A percentile compares a stretch with the other conserved stretches of the same genome.
Conservation (phyloP, 2,888 invertebrate species). For the Leptinotarsa haldemani region DNA sequence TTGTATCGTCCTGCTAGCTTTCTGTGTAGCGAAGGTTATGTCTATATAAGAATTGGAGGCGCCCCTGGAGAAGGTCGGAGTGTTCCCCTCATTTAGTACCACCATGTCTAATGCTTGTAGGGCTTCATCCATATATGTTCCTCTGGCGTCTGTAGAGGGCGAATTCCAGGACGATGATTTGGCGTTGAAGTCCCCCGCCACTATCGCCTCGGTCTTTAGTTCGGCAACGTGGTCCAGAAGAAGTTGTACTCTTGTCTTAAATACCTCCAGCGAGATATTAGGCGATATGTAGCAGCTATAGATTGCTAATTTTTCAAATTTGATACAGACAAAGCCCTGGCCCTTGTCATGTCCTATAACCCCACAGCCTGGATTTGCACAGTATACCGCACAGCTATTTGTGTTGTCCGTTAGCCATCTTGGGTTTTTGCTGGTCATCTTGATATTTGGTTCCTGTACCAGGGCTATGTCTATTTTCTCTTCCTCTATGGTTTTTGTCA, state of each 20-base stretch:
- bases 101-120: background rate
- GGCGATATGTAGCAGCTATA: constrained; percentile 1
- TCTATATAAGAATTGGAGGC: constrained; percentile 11
- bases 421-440: background rate
- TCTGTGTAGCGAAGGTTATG: constrained; percentile 17
- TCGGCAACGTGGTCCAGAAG: background rate
- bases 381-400: background rate
- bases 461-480: constrained; percentile 1
- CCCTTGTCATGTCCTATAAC: background rate
- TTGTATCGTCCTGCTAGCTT: background rate
- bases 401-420: background rate
- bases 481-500: background rate
- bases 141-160: background rate
- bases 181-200: constrained; percentile 14
- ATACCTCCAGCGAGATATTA: background rate
- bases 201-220: background rate
- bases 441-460: constrained; percentile 17
- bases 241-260: background rate
- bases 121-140: background rate
- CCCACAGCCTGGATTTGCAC: background rate
- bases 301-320: background rate
- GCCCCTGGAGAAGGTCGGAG: constrained; percentile 23
- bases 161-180: background rate
- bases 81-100: background rate
- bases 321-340: constrained; percentile 16